Percentiles rank a stretch among this genome's conserved stretches.
Conservation (phyloP, 2,113 vertebrate species). For the Ellobius talpinus region DNA sequence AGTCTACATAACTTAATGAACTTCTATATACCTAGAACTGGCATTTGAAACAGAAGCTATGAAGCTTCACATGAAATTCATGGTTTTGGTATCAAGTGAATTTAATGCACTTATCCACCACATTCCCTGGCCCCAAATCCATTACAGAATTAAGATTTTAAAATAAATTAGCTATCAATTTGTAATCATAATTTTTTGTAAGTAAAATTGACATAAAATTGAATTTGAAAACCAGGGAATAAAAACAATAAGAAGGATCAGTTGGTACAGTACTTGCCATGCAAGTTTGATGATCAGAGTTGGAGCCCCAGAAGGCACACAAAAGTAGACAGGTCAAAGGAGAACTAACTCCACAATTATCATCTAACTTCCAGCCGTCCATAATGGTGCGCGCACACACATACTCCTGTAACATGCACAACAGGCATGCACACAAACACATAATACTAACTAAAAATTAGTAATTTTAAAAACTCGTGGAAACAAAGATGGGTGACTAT, state of each 20-base stretch:
- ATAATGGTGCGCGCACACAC: too few species aligned
- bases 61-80: not conserved
- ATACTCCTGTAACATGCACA: not conserved
- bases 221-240: not conserved
- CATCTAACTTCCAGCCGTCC: not conserved
- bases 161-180: not conserved
- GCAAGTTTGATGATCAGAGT: not conserved
- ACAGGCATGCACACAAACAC: not conserved
- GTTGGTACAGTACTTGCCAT: not conserved
- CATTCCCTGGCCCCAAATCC: not conserved
- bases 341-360: not conserved
- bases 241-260: too few species aligned
- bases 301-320: not conserved
- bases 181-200: not conserved
- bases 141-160: not conserved
- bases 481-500: not conserved
- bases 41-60: not conserved
- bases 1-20: not conserved
- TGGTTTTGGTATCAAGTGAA: not conserved
- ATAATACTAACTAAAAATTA: not conserved
- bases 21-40: not conserved
- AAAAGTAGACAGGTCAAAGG: not conserved
- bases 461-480: not conserved
- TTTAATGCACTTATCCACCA: not conserved
- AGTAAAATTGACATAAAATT: conserved; percentile 17